A percentile compares a stretch with the other conserved stretches of the same genome.
phyloP scores from a whole-genome alignment of 2,888 invertebrate genomes.

The Conops quadrifasciatus region DNA sequence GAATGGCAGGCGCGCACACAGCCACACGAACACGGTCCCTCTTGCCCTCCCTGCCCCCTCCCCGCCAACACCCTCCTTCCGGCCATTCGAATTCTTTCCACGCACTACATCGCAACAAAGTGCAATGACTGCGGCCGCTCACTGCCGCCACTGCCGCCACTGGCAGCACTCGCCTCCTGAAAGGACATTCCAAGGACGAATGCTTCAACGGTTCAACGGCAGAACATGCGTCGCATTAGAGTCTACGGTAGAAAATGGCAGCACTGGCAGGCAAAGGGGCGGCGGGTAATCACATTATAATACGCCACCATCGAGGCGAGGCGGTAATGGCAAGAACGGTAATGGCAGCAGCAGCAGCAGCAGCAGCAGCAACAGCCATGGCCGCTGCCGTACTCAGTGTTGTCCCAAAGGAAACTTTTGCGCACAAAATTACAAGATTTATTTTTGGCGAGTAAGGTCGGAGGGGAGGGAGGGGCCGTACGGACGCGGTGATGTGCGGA shows the following conservation, averaged over 20 bases:
- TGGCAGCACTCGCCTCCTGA: neutral
- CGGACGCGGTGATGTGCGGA: neutral
- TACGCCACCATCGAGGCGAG: neutral
- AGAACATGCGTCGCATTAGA: slow-evolving; percentile 34
- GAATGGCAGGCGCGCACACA: slow-evolving; percentile 9
- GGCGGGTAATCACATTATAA: no score
- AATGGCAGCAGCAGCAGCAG: neutral
- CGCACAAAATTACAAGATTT: slow-evolving; percentile 32
- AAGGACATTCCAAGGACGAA: slow-evolving; percentile 51
- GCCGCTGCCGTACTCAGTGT: neutral
- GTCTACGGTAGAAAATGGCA: neutral
- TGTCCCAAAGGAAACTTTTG: slow-evolving; percentile 31
- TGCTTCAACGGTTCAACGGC: slow-evolving; percentile 31
- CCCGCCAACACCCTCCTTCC: neutral
- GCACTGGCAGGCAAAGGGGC: neutral
- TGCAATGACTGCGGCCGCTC: slow-evolving; percentile 36
- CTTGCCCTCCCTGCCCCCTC: neutral
- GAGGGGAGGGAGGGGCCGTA: neutral
- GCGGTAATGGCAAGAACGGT: neutral
- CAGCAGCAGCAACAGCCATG: neutral
- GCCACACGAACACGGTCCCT: slow-evolving; percentile 3
- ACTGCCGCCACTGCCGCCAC: slow-evolving; percentile 17
- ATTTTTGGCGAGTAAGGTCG: neutral
- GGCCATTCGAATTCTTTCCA: no score
- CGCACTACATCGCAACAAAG: no score